phyloP scores from a whole-genome alignment of 2,888 invertebrate species.

The Drosophila fungiperda region DNA sequence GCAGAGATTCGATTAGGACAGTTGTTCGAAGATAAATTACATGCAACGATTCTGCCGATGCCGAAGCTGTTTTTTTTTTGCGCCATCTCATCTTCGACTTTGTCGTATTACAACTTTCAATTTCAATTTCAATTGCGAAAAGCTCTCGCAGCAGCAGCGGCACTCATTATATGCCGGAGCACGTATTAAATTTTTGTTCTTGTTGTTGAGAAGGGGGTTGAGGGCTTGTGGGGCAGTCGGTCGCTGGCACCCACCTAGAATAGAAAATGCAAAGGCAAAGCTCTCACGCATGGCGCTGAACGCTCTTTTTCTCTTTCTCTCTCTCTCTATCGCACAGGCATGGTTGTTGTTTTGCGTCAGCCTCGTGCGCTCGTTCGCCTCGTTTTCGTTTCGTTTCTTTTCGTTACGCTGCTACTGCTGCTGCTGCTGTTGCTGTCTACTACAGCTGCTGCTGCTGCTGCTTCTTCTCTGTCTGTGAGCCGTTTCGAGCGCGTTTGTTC shows the following conservation, averaged over 20 bases:
- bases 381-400: slow-evolving; percentile 58
- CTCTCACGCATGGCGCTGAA: slow-evolving; percentile 59
- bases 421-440: slow-evolving; percentile 21
- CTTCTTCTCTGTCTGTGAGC: slow-evolving; percentile 45
- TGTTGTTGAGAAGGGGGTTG: neutral
- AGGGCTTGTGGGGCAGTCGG: neutral
- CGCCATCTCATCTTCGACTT: slow-evolving; percentile 5
- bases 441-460: slow-evolving; percentile 34
- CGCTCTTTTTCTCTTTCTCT: slow-evolving; percentile 11
- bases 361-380: slow-evolving; percentile 53
- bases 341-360: slow-evolving; percentile 33
- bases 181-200: slow-evolving; percentile 30
- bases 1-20: slow-evolving; percentile 27
- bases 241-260: slow-evolving; percentile 43
- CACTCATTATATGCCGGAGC: slow-evolving; percentile 57
- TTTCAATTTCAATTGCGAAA: slow-evolving; percentile 78
- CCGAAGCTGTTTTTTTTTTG: slow-evolving; percentile 1
- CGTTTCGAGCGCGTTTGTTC: slow-evolving; percentile 51
- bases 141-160: slow-evolving; percentile 36
- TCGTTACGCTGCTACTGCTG: slow-evolving; percentile 50
- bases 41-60: slow-evolving; percentile 29
- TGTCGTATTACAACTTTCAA: slow-evolving; percentile 70
- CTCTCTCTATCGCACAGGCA: slow-evolving; percentile 7
- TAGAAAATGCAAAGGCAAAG: slow-evolving; percentile 47
- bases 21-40: slow-evolving; percentile 54